These are phyloP conservation scores for Vidua chalybeata DNA, from an alignment of 2,113 vertebrate species.

Conservation along the genomic window DNA sequence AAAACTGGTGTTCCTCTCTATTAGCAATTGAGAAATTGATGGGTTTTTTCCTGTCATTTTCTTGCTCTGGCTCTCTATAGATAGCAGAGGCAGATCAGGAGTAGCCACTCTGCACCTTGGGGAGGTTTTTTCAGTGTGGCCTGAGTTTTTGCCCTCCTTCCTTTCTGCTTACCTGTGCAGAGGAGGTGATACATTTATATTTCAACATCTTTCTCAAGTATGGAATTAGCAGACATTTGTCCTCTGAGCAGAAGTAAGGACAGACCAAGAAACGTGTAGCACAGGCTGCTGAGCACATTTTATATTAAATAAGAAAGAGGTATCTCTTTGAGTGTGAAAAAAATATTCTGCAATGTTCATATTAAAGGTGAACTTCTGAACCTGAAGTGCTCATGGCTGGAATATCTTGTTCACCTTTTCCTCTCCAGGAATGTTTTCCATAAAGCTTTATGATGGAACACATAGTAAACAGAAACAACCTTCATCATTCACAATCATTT, in stretches of 20 bases:
- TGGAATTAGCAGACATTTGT: neutral
- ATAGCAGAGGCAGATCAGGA: neutral
- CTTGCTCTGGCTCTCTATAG: neutral
- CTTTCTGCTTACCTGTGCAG: neutral
- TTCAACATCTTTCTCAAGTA: neutral
- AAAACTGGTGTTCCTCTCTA: neutral
- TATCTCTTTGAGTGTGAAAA: neutral
- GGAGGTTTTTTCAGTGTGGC: neutral
- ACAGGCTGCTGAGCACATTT: neutral
- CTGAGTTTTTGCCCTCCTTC: neutral
- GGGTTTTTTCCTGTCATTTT: neutral
- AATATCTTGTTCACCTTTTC: constrained; percentile 13
- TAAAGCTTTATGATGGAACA: constrained; percentile 61
- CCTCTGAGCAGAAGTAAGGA: neutral
- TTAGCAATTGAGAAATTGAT: neutral
- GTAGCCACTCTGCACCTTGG: neutral
- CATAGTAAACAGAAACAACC: constrained; percentile 51
- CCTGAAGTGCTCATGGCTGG: neutral
- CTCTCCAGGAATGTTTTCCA: constrained; percentile 46
- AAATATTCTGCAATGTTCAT: neutral
- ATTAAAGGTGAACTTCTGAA: constrained; percentile 59
- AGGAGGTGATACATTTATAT: neutral
- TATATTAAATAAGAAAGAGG: neutral
- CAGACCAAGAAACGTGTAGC: neutral
- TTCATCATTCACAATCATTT: constrained; percentile 4